Evolutionary conservation across 2,113 vertebrate genomes (phyloP), one percentile per base, ranked within the genome.

Genomic region (Oryzias curvinotus): DNA sequence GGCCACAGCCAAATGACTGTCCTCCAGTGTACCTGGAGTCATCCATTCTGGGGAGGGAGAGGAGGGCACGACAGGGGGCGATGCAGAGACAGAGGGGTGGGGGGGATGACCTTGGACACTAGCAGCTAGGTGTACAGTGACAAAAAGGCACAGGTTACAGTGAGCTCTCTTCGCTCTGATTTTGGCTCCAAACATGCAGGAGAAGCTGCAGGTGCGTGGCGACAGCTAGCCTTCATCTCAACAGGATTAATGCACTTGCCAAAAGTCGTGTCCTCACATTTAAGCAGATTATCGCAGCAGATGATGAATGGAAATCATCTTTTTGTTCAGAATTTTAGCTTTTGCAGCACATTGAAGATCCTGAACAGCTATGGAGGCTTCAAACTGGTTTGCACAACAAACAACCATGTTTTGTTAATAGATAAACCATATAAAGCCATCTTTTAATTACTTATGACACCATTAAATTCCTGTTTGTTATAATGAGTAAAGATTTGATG

Each of bases 41-140:
- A 87, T 88, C 86, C 82, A 90, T 90, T 87, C 76, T 71, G 8
- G 36, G 36, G 36, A 57, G 68, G 58, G n/a, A 57, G 53, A 55
- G 73, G 67, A 30, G 81, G 76, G 78, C 36, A 23, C 70, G 25
- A 21, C n/a, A 14, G 47, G 30, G 52, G n/a, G 49, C 13, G 58
- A 10, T 26, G 53, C 17, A 14, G 47, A 25, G 52, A 16, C 45
- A 12, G 58, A 7, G 36, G 53, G 70, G 53, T 46, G 68, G 53
- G 42, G 7, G 74, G 23, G 51, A 78, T 88, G 91, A 91, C 90
- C 91, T 91, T 91, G 88, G 81, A 83, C 85, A 85, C 68, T 52
- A 28, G 64, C 78, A 73, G 80, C 72, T 75, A 77, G 76, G 87
- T 66, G 83, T 68, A 78, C 77, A 81, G 77, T 88, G 85, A 91